Evolutionary conservation across 30 jellyfish, hydroid and myxozoan genomes (phyloP), one percentile per base, ranked within the genome.

Genomic region (Pseudorhiza aurosa): DNA sequence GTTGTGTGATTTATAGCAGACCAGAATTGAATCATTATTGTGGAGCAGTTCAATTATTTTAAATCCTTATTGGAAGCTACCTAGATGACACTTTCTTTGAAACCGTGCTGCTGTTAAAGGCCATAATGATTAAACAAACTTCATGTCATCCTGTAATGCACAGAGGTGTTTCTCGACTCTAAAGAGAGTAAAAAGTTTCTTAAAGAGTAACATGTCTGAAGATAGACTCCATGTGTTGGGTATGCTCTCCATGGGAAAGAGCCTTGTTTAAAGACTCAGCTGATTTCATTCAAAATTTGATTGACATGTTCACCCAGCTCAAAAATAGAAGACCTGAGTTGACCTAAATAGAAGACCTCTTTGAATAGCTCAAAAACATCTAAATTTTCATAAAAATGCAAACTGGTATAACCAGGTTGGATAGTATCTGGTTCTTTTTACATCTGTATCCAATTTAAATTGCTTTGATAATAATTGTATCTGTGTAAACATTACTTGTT

Each of bases 201-300:
- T 26, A 6, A 58, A 29, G 24, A 32, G 24, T 4, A 58, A 33
- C 3, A 5, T 58, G 72, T 58, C 72, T 12, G 72, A 58, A 39
- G 72, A 58, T 4, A 32, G 72, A 15, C 72, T 58, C 18, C n/a
- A 58, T 58, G 72, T 39, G n/a, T 58, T 58, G 72, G n/a, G 72
- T 39, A 58, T 58, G 72, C 72, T 58, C 24, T 58, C 47, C 53
- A 58, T 58, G 25, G 50, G n/a, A 29, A 28, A 26, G 50, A 29
- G 8, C 53, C 53, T 8, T 58, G 50, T n/a, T 18, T 32, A 58
- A 39, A 58, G 72, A 58, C 24, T 26, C 72, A 58, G 8, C 25
- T 26, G 72, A 58, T 29, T 58, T 58, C 47, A 8, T 14, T 58
- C 72, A 58, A 58, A 58, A 58, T 58, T 8, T 58, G 72, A 58